Evolutionary conservation across 1,140 invertebrate genomes (phyloP).

Genomic region (Orius laevigatus): DNA sequence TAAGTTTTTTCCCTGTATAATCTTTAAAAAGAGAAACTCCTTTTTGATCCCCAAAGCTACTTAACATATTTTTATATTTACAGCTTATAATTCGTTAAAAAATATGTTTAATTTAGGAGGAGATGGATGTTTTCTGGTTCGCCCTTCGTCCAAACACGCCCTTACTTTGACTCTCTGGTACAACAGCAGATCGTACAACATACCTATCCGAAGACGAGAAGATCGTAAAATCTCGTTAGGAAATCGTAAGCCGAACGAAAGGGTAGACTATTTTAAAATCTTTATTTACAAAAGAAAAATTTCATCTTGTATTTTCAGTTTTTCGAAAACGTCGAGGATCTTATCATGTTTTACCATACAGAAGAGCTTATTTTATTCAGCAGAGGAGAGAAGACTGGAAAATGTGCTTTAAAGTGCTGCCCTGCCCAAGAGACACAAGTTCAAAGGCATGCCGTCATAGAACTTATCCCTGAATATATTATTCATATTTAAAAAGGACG

Average conservation of each 20-base stretch:
- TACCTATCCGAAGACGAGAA: conserved; percentile 14
- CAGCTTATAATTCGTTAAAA: too few species aligned
- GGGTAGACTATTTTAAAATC: conserved; percentile 10
- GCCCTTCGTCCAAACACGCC: conserved; percentile 10
- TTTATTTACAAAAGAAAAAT: not conserved
- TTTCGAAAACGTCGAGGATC: conserved; percentile 3
- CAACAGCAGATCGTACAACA: conserved; percentile 14
- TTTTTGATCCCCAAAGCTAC: too few species aligned
- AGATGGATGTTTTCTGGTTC: conserved; percentile 16
- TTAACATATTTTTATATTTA: too few species aligned
- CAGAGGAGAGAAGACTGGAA: conserved; percentile 9
- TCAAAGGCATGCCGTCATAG: not conserved
- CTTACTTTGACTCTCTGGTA: conserved; percentile 15
- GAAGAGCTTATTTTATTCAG: conserved; percentile 10
- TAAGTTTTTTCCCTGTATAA: too few species aligned
- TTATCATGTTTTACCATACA: conserved; percentile 3
- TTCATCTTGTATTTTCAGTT: conserved; percentile 3
- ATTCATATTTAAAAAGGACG: conserved; percentile 3
- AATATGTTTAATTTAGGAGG: conserved; percentile 10
- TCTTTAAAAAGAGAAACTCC: too few species aligned
- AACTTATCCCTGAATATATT: not conserved
- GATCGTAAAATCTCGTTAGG: conserved; percentile 12
- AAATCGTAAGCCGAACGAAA: conserved; percentile 14
- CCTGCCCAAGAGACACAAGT: not conserved
- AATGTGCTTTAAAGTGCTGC: not conserved